Evolutionary conservation across 2,113 vertebrate species (phyloP), one percentile per base, ranked within the genome.

Genomic region (Proterorhinus semilunaris): DNA sequence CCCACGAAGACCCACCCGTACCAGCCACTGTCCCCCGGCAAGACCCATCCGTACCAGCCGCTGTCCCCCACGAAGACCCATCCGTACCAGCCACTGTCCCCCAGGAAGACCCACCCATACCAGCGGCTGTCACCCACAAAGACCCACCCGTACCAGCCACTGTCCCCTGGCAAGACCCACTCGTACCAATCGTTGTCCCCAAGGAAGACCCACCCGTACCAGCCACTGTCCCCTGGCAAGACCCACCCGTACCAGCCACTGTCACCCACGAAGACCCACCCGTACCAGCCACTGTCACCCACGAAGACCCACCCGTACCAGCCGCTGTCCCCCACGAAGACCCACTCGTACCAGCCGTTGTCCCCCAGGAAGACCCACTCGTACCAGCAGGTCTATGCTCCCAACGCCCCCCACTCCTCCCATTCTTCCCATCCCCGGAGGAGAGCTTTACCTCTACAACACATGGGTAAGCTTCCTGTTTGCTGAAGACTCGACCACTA

Each of bases 91-190:
- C 4, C 12, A 13, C 3, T 49, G 10, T 49, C 48, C 2, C 48
- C 87, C 97, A 96, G 87, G 96, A 97, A 88, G 94, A 95, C 87
- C 91, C 92, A 91, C 91, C 92, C 93, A 1, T 49, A 49, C 10
- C 48, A 49, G 48, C 1, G 11, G 10, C 48, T 49, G 48, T 49
- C 48, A 12, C 48, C 48, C 48, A 49, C 48, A 10, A 49, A 49
- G 9, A 49, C 48, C 10, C 48, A 12, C 48, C 9, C 48, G 9
- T 49, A 49, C 48, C 48, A 49, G 95, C 95, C 94, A 67, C 91
- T 97, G 93, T 95, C 94, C 90, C 96, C 96, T 82, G 94, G 93
- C 72, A 98, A 97, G 83, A 94, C 95, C 62, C 97, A 97, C 92
- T 97, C 96, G 90, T 98, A 96, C 87, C 97, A 96, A 5, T 0